Conservation (phyloP, 1,140 invertebrate genomes). For the Leptonema lineaticorne region DNA sequence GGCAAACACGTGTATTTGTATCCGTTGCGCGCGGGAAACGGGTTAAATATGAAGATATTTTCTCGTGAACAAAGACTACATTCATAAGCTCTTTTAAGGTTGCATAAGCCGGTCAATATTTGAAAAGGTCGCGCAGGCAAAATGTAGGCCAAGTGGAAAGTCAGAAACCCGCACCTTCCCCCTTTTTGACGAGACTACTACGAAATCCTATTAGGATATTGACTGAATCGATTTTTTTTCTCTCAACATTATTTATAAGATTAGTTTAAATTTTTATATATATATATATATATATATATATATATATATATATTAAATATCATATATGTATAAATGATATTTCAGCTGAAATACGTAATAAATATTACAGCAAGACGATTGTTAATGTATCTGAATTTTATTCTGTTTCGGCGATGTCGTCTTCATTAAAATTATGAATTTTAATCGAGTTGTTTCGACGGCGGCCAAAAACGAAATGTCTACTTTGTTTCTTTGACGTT, state of each 20-base stretch:
- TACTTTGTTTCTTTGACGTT: constrained; percentile 10
- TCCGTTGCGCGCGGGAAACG: background rate
- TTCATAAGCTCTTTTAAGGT: background rate
- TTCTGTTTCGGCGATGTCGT: too few species aligned
- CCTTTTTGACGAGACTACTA: background rate
- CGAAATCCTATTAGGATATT: background rate
- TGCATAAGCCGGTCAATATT: constrained; percentile 6
- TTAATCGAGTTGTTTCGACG: background rate
- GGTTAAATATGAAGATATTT: background rate
- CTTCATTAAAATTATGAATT: constrained; percentile 18
- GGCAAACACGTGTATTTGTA: too few species aligned
- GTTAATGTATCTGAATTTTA: too few species aligned
- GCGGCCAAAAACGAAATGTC: background rate
- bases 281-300: too few species aligned
- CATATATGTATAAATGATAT: too few species aligned
- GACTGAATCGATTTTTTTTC: background rate
- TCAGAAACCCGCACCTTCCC: background rate
- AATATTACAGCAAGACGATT: too few species aligned
- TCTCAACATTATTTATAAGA: background rate
- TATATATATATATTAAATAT: too few species aligned
- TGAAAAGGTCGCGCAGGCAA: background rate
- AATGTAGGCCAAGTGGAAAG: background rate
- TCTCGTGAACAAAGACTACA: background rate
- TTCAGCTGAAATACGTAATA: too few species aligned
- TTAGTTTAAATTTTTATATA: too few species aligned